These are phyloP conservation scores for Rhinogobio ventralis DNA, from an alignment of 2,797 vertebrate genomes.

Conservation along the genomic window DNA sequence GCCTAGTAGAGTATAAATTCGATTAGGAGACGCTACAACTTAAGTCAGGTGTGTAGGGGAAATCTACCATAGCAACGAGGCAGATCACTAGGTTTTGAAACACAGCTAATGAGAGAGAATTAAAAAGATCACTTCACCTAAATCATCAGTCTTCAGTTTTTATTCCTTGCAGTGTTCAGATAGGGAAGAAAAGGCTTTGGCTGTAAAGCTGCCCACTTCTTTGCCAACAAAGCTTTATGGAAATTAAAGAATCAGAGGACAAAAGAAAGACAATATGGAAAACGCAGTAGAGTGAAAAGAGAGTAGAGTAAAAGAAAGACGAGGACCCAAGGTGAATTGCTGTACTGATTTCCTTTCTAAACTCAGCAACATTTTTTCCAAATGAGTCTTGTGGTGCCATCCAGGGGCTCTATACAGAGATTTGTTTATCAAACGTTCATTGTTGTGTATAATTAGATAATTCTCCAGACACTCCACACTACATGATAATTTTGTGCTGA, in stretches of 20 bases:
- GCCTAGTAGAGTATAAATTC: too few species aligned
- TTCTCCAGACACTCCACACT: slow-evolving; percentile 42
- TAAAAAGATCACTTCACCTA: not conserved
- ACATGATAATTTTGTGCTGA: slow-evolving; percentile 44
- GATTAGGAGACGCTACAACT: not conserved
- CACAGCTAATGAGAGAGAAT: not conserved
- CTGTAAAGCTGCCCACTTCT: slow-evolving; percentile 28
- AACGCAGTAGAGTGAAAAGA: not conserved
- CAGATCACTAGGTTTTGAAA: not conserved
- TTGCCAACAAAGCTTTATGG: slow-evolving; percentile 45
- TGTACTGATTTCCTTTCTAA: slow-evolving; percentile 36
- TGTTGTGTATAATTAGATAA: slow-evolving; percentile 54
- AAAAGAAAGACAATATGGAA: slow-evolving; percentile 21
- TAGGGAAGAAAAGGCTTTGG: not conserved
- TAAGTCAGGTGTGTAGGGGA: not conserved
- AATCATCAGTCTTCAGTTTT: slow-evolving; percentile 1
- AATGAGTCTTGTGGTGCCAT: slow-evolving; percentile 36
- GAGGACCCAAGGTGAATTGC: not conserved
- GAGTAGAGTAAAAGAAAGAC: slow-evolving; percentile 4
- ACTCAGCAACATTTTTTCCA: slow-evolving; percentile 38
- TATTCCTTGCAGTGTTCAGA: slow-evolving; percentile 5
- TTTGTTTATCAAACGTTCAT: slow-evolving; percentile 51
- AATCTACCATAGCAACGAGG: not conserved
- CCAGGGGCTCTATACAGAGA: slow-evolving; percentile 38
- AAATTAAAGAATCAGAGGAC: slow-evolving; percentile 38